Base-by-base conservation (phyloP, 1,140 invertebrate species). In the Argopecten irradians region DNA sequence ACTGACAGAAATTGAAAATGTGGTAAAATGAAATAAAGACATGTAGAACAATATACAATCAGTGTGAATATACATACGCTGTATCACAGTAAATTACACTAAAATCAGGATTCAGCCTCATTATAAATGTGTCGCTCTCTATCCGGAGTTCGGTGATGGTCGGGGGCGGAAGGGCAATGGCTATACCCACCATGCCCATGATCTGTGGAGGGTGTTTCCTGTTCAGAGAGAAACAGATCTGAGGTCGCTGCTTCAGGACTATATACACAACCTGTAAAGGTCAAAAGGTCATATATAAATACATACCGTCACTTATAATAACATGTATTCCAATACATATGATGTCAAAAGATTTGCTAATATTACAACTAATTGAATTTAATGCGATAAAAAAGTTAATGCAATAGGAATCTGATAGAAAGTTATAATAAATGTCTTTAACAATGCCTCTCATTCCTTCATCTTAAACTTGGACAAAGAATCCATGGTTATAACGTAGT, bases 121-220 rank as follows among this genome's bases (percentile, higher is more conserved):
- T 99, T 91, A 99, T 98, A 95, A 99, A 99, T 97, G 99, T 99
- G 94, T 99, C 98, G 35, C 97, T 97, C 95, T 99, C 98, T 87
- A 99, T 96, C 86, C 98, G 97, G 86, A 99, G 98, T 96, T 99
- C 99, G 94, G 99, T 98, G 83, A 99, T 98, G 83, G 98, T 98
- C 1, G 98, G 98, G 7, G 98, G 98, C 85, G 98, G 98, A 84
- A 99, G 96, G 0, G 98, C 98, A 87, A 99, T 99, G 83, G 98
- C 98, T 88, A 99, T 93, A 0, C 97, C 98, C 39, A 99, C 98
- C 97, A 99, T 97, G 7, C 99, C 98, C 91, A 99, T 96, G 35
- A 99, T 97, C 9, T 98, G 97, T 19, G 97, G 96, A 3, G 97
- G 97, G 95, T 98, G 98, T 82, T 94, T 94, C 92, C 98, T 97